Evolutionary conservation across 2,113 vertebrate species (phyloP).

Genomic region (Loxodonta africana): DNA sequence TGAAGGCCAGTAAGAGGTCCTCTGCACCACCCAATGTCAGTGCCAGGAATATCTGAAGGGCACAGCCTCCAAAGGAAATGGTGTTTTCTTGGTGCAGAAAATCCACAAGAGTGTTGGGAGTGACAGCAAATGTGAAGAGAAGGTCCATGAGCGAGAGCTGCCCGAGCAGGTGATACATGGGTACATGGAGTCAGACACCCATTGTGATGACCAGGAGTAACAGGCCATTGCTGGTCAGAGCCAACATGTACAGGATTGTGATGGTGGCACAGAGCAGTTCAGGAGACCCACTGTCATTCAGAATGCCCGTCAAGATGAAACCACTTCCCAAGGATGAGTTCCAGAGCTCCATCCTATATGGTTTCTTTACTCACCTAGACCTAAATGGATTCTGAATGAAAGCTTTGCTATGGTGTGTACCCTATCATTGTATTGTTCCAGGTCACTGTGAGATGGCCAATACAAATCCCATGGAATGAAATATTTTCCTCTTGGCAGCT

Average conservation of each 20-base stretch:
- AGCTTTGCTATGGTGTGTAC: not conserved
- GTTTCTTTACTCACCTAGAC: not conserved
- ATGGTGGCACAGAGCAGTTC: constrained; percentile 69
- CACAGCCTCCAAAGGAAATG: constrained; percentile 77
- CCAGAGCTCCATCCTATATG: constrained; percentile 49
- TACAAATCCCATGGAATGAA: not conserved
- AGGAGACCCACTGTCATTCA: constrained; percentile 63
- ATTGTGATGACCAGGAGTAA: constrained; percentile 65
- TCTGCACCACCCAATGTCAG: constrained; percentile 67
- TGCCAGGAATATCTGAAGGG: constrained; percentile 79
- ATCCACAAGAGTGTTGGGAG: constrained; percentile 71
- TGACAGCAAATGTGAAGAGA: constrained; percentile 71
- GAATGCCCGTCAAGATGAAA: constrained; percentile 77
- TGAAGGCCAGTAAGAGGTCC: constrained; percentile 78
- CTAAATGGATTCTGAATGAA: not conserved
- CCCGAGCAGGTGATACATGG: constrained; percentile 75
- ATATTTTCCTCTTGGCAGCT: not conserved
- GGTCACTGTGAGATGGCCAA: accelerated
- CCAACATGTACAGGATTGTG: constrained; percentile 50
- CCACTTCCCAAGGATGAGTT: constrained; percentile 63
- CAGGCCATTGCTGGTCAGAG: constrained; percentile 73
- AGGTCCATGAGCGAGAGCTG: constrained; percentile 81
- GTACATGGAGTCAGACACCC: constrained; percentile 48
- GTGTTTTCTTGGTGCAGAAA: constrained; percentile 56
- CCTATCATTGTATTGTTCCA: not conserved